These are phyloP conservation scores for Tonatia bakeri DNA, from an alignment of 2,113 vertebrate species.

Conservation along the genomic window DNA sequence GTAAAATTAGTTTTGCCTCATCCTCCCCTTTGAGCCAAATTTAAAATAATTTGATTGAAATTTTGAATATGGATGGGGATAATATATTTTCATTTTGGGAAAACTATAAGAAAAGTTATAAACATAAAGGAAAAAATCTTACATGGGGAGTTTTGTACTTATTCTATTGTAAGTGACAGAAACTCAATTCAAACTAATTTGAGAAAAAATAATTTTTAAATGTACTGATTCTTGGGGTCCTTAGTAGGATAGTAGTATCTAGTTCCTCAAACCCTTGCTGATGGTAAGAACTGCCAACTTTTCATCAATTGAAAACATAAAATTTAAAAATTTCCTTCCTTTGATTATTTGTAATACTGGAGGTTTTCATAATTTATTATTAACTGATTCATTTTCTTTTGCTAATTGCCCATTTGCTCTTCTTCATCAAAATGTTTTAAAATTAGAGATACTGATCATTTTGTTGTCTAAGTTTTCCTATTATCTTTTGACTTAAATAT, in stretches of 20 bases:
- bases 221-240: not conserved
- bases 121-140: not conserved
- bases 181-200: not conserved
- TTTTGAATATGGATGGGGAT: not conserved
- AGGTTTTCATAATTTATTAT: not conserved
- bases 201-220: not conserved
- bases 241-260: not conserved
- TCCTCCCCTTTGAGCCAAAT: not conserved
- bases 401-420: not conserved
- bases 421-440: not conserved
- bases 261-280: not conserved
- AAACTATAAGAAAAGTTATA: not conserved
- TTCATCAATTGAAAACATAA: not conserved
- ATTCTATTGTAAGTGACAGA: not conserved
- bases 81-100: not conserved
- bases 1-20: not conserved
- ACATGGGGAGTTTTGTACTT: not conserved
- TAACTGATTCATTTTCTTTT: slow-evolving; percentile 3
- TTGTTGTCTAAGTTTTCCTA: not conserved
- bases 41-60: slow-evolving; percentile 22
- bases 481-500: not conserved
- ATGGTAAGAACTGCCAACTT: not conserved
- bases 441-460: not conserved
- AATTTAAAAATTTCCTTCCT: not conserved
- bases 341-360: not conserved